These are phyloP conservation scores for Luehdorfia chinensis DNA, from an alignment of 1,140 invertebrate species.

Conservation along the genomic window DNA sequence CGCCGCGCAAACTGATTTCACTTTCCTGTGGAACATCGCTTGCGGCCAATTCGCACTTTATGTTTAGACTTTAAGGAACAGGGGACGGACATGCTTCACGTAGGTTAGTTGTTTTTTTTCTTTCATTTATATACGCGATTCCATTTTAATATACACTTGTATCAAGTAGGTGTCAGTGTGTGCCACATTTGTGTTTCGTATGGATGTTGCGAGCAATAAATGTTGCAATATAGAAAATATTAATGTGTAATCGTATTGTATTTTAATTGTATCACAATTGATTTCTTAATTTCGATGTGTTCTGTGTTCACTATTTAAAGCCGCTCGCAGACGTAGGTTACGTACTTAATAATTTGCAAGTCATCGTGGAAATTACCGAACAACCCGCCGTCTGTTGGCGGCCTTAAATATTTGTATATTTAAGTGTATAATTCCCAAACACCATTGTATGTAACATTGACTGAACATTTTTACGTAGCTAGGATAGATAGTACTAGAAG, in stretches of 20 bases:
- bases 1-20: not conserved
- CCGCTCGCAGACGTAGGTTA: conserved; percentile 24
- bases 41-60: not conserved
- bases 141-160: conserved; percentile 40
- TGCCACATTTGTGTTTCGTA: conserved; percentile 50
- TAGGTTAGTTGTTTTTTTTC: conserved; percentile 35
- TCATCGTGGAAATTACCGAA: too few relatives aligned
- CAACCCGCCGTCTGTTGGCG: too few relatives aligned
- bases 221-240: conserved; percentile 56
- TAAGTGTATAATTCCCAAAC: conserved; percentile 56
- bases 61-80: not conserved
- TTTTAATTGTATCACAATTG: not conserved
- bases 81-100: conserved; percentile 25
- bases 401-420: conserved; percentile 29
- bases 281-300: conserved; percentile 26
- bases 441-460: conserved; percentile 75
- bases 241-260: conserved; percentile 28
- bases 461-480: conserved; percentile 73
- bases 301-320: conserved; percentile 30
- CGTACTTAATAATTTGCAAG: conserved; percentile 30
- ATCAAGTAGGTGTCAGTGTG: conserved; percentile 43
- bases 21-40: not conserved
- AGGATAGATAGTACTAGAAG: conserved; percentile 47
- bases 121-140: conserved; percentile 46
- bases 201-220: conserved; percentile 54